Evolutionary conservation across 1,140 invertebrate genomes (phyloP).

Genomic region (Aricia agestis): DNA sequence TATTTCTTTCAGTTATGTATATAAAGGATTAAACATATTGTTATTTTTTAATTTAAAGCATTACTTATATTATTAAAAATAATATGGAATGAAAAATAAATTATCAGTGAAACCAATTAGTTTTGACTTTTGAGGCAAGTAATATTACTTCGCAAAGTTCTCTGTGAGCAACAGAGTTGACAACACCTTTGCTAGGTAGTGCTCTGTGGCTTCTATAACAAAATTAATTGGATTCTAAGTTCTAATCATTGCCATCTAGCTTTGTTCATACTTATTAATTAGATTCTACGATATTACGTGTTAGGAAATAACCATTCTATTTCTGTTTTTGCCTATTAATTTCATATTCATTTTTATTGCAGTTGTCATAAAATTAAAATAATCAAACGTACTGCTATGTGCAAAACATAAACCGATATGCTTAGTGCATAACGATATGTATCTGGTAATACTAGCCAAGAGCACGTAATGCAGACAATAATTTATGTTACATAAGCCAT

Average conservation of each 20-base stretch:
- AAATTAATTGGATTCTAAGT: slow-evolving; percentile 8
- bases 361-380: background rate
- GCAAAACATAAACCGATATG: background rate
- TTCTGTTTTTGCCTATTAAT: background rate
- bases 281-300: background rate
- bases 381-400: background rate
- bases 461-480: slow-evolving; percentile 14
- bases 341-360: background rate
- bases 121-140: background rate
- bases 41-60: too few relatives aligned
- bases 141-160: background rate
- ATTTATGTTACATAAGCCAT: slow-evolving; percentile 12
- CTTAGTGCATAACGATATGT: slow-evolving; percentile 3
- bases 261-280: background rate
- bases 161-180: background rate
- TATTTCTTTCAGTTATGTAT: too few relatives aligned
- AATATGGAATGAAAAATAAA: too few relatives aligned
- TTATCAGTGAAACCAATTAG: slow-evolving; percentile 3
- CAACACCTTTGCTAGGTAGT: background rate
- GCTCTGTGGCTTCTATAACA: background rate
- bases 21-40: too few relatives aligned
- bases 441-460: background rate
- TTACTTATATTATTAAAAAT: too few relatives aligned
- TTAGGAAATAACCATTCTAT: too few relatives aligned
- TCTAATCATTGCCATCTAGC: background rate